Conservation (phyloP, 2,113 vertebrate species). For the Psittacara wagleri region DNA sequence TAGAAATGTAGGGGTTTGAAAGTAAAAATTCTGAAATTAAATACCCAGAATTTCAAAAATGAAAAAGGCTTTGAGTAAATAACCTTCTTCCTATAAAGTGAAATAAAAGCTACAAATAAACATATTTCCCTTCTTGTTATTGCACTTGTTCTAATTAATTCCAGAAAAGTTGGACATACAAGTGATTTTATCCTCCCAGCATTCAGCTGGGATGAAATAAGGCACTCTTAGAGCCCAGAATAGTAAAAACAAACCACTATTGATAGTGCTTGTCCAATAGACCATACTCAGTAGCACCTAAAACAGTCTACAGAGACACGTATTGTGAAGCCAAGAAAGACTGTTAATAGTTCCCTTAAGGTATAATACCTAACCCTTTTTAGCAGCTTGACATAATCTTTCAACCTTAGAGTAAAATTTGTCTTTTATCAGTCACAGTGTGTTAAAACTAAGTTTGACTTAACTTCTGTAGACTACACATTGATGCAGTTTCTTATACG, state of each 20-base stretch:
- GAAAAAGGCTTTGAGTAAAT: background rate
- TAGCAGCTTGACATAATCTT: background rate
- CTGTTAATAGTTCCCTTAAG: background rate
- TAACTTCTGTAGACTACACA: background rate
- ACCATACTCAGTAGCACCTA: background rate
- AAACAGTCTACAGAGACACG: background rate
- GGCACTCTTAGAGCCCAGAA: background rate
- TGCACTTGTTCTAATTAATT: background rate
- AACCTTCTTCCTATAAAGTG: background rate
- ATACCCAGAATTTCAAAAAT: background rate
- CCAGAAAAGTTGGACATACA: background rate
- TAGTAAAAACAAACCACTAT: background rate
- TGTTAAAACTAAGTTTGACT: background rate
- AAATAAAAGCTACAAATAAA: background rate
- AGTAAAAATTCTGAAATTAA: background rate
- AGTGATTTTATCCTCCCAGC: background rate
- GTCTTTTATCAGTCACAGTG: background rate
- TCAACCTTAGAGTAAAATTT: background rate
- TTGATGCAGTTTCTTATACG: background rate
- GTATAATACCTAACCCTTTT: background rate
- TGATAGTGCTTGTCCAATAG: background rate
- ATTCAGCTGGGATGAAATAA: background rate
- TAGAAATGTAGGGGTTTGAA: background rate
- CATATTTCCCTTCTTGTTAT: background rate
- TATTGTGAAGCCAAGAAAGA: background rate